These are phyloP conservation scores for Drosophila prolongata DNA, from an alignment of 2,888 invertebrate species.

Conservation along the genomic window DNA sequence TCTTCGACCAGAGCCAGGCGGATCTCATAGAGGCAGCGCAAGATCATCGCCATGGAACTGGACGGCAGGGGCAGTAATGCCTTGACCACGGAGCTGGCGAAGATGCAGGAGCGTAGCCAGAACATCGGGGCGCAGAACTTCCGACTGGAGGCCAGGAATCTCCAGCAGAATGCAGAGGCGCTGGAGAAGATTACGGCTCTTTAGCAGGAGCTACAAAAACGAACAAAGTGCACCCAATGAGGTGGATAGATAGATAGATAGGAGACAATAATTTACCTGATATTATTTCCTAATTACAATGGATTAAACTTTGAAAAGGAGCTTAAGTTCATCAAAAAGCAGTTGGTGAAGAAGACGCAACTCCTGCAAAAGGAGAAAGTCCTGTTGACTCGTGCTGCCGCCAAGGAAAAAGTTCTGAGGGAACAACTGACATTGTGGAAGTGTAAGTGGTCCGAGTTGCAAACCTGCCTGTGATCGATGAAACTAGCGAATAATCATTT, in stretches of 20 bases:
- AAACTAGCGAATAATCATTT: conserved; percentile 82
- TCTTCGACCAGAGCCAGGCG: conserved; percentile 74
- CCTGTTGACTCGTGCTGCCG: conserved; percentile 87
- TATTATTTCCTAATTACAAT: too few relatives aligned
- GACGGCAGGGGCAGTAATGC: conserved; percentile 87
- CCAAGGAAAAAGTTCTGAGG: conserved; percentile 87
- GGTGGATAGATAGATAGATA: conserved; percentile 59
- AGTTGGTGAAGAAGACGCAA: conserved; percentile 87
- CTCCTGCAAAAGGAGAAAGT: conserved; percentile 88
- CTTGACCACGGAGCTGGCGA: conserved; percentile 85
- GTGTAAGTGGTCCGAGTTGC: conserved; percentile 83
- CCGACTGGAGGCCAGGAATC: conserved; percentile 89
- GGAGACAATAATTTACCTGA: fast-evolving
- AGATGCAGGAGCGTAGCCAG: conserved; percentile 84
- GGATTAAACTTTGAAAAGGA: conserved; percentile 23
- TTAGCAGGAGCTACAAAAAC: conserved; percentile 79
- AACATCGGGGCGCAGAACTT: conserved; percentile 87
- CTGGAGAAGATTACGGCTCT: conserved; percentile 79
- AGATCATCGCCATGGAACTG: conserved; percentile 90
- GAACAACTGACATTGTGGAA: conserved; percentile 85
- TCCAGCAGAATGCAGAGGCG: conserved; percentile 85
- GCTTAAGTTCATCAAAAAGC: conserved; percentile 86
- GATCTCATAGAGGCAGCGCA: conserved; percentile 88
- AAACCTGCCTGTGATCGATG: conserved; percentile 85
- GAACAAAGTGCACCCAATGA: conserved; percentile 68